Evolutionary conservation across 1,140 invertebrate species (phyloP).

Genomic region (Eurytemora carolleeae): DNA sequence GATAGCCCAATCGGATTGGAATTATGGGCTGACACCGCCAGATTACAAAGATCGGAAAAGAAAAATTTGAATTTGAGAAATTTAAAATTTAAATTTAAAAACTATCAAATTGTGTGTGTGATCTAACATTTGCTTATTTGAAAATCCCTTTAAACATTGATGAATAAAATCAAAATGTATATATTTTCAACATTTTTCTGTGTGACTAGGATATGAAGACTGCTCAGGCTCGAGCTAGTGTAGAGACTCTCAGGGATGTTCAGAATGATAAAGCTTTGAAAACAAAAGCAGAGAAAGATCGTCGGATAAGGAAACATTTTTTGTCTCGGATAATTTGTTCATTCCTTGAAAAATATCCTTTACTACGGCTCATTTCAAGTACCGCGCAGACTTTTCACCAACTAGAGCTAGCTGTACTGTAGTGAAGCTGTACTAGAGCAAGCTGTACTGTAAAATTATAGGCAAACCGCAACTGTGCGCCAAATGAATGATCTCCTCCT

Average conservation of each 20-base stretch:
- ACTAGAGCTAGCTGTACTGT: background rate
- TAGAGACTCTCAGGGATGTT: background rate
- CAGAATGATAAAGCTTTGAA: conserved; percentile 81
- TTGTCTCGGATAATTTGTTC: no score
- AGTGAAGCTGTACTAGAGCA: no score
- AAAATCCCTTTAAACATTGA: background rate
- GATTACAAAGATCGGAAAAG: no score
- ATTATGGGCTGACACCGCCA: no score
- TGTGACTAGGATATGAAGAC: background rate
- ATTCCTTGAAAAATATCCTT: no score
- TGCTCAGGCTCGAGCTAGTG: background rate
- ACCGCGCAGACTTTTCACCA: background rate
- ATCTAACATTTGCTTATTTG: background rate
- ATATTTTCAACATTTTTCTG: background rate
- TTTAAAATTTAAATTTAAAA: no score
- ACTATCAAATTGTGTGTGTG: background rate
- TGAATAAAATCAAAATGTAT: background rate
- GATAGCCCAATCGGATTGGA: no score
- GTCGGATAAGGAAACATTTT: conserved; percentile 47
- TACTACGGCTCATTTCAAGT: background rate
- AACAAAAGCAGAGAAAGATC: conserved; percentile 90
- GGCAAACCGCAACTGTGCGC: no score
- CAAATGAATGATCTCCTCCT: no score
- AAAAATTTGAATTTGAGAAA: no score
- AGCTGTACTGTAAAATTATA: no score